Evolutionary conservation across 2,888 invertebrate species (phyloP), one percentile per base, ranked within the genome.

Genomic region (Orthosia gothica): DNA sequence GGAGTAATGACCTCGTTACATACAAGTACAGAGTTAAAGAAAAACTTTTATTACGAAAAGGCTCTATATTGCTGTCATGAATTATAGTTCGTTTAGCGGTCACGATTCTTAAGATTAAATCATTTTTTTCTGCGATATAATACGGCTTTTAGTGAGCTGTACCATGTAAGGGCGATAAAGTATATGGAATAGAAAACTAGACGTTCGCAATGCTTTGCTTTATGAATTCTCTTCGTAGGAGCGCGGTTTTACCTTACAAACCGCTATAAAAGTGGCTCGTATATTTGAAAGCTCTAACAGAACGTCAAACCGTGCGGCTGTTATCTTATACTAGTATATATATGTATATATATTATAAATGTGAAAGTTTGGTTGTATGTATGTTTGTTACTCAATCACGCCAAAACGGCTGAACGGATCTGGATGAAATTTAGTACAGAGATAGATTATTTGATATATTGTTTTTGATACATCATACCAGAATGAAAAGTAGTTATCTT

Each of bases 151-250:
- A 73, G 72, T 26, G 67, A 73, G 63, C 50, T 69, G 18, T 70
- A 65, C 61, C 69, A 55, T 79, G 82, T 79, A 81, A 81, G 67
- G 54, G 68, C 78, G 70, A 81, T 82, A 82, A 76, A 77, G 67
- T 76, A 26, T 3, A 68, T 65, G 64, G 55, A 82, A 82, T 80
- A 72, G 79, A 84, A 82, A 79, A 66, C 76, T 84, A 79, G 80
- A 85, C 72, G 81, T 70, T 79, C 81, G 82, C 80, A 83, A 71
- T 77, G 83, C 82, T 82, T 82, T 76, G 77, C 81, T 88, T 89
- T 89, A 89, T 88, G 88, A 89, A 88, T 90, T 90, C 87, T 89
- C 85, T 87, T 88, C 85, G 85, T 80, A 75, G 72, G 73, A 80
- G 81, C 74, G 79, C 75, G 80, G 83, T 81, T 83, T 70, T 84